Base-by-base conservation (phyloP, 2,888 invertebrate species). In the Atethmia centrago region DNA sequence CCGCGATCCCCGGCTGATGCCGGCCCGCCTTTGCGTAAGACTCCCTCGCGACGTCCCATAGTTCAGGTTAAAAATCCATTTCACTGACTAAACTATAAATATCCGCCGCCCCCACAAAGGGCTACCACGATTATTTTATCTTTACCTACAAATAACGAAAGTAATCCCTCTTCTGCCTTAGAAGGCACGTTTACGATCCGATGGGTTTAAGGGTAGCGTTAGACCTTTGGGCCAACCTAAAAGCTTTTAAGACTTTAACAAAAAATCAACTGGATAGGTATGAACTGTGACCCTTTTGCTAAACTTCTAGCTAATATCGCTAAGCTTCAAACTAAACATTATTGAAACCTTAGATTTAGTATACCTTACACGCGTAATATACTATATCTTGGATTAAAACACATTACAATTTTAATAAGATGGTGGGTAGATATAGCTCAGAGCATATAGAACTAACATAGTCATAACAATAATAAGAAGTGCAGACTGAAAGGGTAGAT, bases 121-220 rank as follows among this genome's bases (percentile, higher is more conserved):
- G 56, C 69, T 61, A 65, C 56, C 59, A 47, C 25, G 36, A 74
- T 67, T 62, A 64, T 83, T 74, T 80, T 83, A 83, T 77, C 69
- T 80, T 71, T 66, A 71, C 40, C 65, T 55, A 56, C 16, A 62
- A 82, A 62, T 49, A 77, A 62, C n/a, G 65, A 61, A 77, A 76
- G 77, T 77, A 83, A 83, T 77, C 80, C 58, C 59, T 65, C 73
- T 69, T 61, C 55, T 73, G 58, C 72, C 55, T 68, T 80, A 58
- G 66, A 63, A 80, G 62, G 80, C 83, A 74, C 77, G 83, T 83
- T 83, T 68, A 69, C 70, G 83, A 72, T 53, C 70, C 70, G 62
- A 74, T 72, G 61, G 62, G n/a, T 67, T 71, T 82, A 58, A 71
- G 74, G 76, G 76, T 71, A 47, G 45, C 55, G 61, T 55, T 65